Base-by-base conservation (phyloP, 1,140 invertebrate genomes). In the Achroia grisella region DNA sequence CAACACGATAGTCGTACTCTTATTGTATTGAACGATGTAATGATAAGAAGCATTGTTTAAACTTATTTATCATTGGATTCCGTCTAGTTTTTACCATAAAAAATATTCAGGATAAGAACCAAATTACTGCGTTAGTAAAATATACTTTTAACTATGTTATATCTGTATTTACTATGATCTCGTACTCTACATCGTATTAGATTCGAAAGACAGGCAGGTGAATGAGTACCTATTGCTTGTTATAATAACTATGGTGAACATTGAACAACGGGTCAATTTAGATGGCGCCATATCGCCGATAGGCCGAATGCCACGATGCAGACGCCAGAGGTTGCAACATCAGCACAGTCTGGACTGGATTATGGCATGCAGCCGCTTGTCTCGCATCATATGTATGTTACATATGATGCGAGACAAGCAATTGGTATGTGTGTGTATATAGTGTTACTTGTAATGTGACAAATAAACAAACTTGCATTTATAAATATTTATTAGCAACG, bases 311-410 rank as follows among this genome's bases (percentile, higher is more conserved):
- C 14, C 4, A n/a, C 9, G 10, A 11, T 56, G 52, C 49, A 59
- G 62, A 73, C 68, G 71, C 63, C 62, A 65, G 50, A 36, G 63
- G 50, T 79, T 79, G 69, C 75, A 70, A 77, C 71, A 79, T 56
- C 56, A 43, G 47, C 43, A 17, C 35, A 45, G 30, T n/a, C 36
- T 44, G 28, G n/a, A n/a, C 62, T 61, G 72, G 69, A 71, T 66
- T 59, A 58, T 52, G 70, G 70, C 62, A 66, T 68, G 65, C 66
- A 64, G 2, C 1, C 30, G 35, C 10, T n/a, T 37, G 13, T 15
- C 71, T 67, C 63, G 23, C 52, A 55, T 55, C 44, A 52, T 51
- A 44, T 29, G 10, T 4, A 29, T 6, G 4, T 29, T 29, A 29
- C 28, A 29, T 10, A 29, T 29, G 4, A 10, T 29, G 4, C 4